Conservation (phyloP, 2,888 invertebrate species). For the Platycnemis pennipes region DNA sequence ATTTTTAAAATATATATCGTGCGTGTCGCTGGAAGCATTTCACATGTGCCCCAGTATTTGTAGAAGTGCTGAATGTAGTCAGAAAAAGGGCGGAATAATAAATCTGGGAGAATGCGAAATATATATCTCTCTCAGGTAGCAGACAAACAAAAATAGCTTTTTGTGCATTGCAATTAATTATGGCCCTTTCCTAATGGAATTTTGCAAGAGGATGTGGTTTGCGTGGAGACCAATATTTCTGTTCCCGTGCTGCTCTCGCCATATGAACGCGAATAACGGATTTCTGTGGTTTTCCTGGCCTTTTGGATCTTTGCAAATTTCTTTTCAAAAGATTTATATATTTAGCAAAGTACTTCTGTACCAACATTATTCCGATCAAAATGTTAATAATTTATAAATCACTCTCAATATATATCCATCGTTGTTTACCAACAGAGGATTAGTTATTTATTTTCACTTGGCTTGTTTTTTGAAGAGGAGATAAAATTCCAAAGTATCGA, state of each 20-base stretch:
- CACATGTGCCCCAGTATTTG: background rate
- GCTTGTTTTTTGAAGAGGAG: background rate
- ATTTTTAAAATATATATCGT: background rate
- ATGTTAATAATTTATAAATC: background rate
- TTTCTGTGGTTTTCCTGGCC: background rate
- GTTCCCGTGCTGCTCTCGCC: background rate
- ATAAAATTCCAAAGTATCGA: background rate
- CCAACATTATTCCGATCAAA: background rate
- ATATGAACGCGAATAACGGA: background rate
- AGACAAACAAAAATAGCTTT: constrained; percentile 11
- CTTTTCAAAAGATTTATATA: background rate
- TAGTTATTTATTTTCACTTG: background rate
- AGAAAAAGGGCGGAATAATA: background rate
- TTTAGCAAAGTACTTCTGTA: background rate
- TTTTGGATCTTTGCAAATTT: background rate
- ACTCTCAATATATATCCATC: background rate
- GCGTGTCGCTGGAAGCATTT: background rate
- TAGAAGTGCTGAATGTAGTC: background rate
- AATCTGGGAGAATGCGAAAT: background rate
- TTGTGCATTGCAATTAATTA: constrained; percentile 12
- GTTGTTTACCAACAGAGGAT: background rate
- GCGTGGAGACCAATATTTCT: background rate
- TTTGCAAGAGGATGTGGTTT: background rate
- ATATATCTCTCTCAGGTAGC: background rate
- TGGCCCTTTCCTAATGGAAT: background rate